phyloP scores from a whole-genome alignment of 2,888 invertebrate species.

The Tetheella fluctuosa region DNA sequence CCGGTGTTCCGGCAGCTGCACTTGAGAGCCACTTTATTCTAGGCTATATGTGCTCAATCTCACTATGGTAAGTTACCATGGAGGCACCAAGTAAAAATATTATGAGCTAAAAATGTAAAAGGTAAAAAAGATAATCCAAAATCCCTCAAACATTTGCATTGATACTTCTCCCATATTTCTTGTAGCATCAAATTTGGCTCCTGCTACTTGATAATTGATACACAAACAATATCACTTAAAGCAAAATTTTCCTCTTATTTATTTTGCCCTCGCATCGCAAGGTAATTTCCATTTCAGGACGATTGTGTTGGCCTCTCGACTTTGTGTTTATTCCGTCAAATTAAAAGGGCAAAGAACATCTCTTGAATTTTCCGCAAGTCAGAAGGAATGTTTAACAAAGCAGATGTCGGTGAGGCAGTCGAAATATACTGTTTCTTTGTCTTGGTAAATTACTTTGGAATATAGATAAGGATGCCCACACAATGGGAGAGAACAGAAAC shows the following conservation, averaged over 20 bases:
- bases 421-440: constrained; percentile 17
- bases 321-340: constrained; percentile 4
- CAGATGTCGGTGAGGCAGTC: constrained; percentile 1
- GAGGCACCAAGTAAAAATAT: too few relatives aligned
- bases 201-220: not conserved
- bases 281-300: not conserved
- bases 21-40: too few relatives aligned
- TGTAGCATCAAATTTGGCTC: not conserved
- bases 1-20: too few relatives aligned
- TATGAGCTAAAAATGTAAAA: too few relatives aligned
- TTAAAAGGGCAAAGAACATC: not conserved
- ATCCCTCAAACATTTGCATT: not conserved
- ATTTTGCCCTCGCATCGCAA: not conserved
- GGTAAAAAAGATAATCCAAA: not conserved
- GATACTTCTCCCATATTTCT: not conserved
- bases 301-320: constrained; percentile 4
- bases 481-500: not conserved
- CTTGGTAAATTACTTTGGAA: constrained; percentile 17
- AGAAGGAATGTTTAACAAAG: not conserved
- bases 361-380: not conserved
- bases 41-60: too few relatives aligned
- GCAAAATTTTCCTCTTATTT: not conserved
- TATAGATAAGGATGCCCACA: constrained; percentile 14
- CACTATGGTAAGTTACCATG: too few relatives aligned
- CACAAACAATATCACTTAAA: not conserved